phyloP scores from a whole-genome alignment of 2,888 invertebrate genomes.

The Drosophila subsilvestris region DNA sequence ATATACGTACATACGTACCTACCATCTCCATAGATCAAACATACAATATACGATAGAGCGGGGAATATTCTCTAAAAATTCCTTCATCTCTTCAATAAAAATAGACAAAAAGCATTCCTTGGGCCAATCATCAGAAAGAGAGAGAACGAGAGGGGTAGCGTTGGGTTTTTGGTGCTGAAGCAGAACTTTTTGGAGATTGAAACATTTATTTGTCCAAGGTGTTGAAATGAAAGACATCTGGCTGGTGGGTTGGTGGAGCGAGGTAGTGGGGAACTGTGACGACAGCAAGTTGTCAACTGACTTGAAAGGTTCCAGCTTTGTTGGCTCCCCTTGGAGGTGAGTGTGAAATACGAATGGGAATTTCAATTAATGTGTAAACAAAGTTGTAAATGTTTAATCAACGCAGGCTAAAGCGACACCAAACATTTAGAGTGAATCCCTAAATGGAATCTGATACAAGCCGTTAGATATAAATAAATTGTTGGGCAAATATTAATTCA shows the following conservation, averaged over 20 bases:
- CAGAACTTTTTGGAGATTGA: constrained; percentile 25
- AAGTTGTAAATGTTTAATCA: constrained; percentile 28
- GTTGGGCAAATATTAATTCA: background rate
- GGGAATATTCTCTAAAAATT: constrained; percentile 6
- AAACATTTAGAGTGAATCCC: background rate
- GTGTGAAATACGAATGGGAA: constrained; percentile 2
- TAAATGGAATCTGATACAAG: background rate
- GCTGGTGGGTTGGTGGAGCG: constrained; percentile 8
- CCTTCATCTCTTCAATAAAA: constrained; percentile 55
- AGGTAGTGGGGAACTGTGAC: constrained; percentile 25
- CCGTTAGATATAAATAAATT: background rate
- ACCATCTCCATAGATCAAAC: constrained; percentile 33
- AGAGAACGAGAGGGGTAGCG: constrained; percentile 10
- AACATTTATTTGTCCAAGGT: constrained; percentile 73
- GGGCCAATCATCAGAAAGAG: constrained; percentile 10
- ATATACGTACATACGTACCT: constrained; percentile 10
- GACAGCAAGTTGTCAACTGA: constrained; percentile 51
- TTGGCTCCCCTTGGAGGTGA: constrained; percentile 1
- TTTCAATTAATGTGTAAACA: constrained; percentile 51
- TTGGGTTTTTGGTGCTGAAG: background rate
- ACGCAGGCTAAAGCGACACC: background rate
- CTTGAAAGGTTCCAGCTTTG: constrained; percentile 39
- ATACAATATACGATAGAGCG: background rate
- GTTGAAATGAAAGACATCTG: constrained; percentile 57
- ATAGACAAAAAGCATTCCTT: constrained; percentile 58